These are phyloP conservation scores for Caenorhabditis afra DNA, from an alignment of 2,888 invertebrate species.

Conservation along the genomic window DNA sequence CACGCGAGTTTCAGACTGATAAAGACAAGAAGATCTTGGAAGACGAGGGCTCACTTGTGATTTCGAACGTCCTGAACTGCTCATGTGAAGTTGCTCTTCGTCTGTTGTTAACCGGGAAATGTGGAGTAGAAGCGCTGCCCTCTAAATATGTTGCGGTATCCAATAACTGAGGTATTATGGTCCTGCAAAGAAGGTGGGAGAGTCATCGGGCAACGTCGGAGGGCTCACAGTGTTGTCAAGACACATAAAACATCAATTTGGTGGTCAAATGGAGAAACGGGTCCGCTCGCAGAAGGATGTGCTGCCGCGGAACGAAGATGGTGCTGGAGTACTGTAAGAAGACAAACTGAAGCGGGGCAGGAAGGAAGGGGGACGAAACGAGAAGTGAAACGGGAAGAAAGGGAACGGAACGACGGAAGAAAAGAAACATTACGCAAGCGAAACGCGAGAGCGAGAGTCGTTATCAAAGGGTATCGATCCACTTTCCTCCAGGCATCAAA, in stretches of 20 bases:
- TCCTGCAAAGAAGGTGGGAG: constrained; percentile 27
- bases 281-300: constrained; percentile 34
- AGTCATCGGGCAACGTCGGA: neutral
- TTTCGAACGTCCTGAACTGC: constrained; percentile 66
- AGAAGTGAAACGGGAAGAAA: neutral
- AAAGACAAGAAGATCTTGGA: neutral
- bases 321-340: constrained; percentile 38
- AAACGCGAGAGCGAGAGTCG: neutral
- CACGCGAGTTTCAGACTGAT: constrained; percentile 33
- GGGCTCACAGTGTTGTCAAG: constrained; percentile 40
- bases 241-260: constrained; percentile 59
- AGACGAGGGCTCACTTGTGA: constrained; percentile 53
- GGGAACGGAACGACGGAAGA: constrained; percentile 1
- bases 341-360: neutral
- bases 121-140: constrained; percentile 46
- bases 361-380: constrained; percentile 7
- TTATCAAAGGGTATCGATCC: constrained; percentile 29
- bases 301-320: constrained; percentile 49
- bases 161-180: constrained; percentile 43
- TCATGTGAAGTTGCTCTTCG: constrained; percentile 58
- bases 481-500: constrained; percentile 34
- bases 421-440: constrained; percentile 49
- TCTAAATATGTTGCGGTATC: constrained; percentile 47
- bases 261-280: constrained; percentile 12
- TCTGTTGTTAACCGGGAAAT: constrained; percentile 42